Conservation (phyloP, 2,113 vertebrate species). For the Atlantisia rogersi region DNA sequence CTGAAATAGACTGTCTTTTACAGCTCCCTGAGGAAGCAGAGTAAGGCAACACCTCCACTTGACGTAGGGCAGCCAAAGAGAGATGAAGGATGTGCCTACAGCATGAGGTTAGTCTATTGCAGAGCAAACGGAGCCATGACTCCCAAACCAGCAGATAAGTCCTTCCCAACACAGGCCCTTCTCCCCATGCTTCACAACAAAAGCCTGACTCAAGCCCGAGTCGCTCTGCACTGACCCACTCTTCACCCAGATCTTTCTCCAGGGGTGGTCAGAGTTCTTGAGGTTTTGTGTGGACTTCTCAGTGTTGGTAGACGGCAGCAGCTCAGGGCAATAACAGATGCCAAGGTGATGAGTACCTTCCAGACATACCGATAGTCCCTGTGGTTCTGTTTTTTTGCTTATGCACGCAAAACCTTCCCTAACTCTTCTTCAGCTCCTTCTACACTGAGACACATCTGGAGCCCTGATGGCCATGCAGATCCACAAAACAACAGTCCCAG, state of each 20-base stretch:
- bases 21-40: neutral
- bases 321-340: neutral
- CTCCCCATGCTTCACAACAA: neutral
- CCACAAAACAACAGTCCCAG: rapidly evolving
- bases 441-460: neutral
- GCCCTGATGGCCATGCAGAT: neutral
- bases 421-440: neutral
- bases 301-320: neutral
- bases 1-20: neutral
- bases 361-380: neutral
- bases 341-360: neutral
- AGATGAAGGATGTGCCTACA: neutral
- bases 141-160: neutral
- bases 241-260: neutral
- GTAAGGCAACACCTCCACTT: neutral
- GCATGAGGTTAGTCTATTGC: neutral
- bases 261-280: neutral
- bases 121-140: neutral
- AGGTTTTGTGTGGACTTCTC: neutral
- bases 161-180: neutral
- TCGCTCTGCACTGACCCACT: neutral
- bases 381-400: neutral
- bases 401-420: neutral
- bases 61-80: neutral
- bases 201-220: neutral